Base-by-base conservation (phyloP, 2,113 vertebrate genomes). In the Penelope pileata region DNA sequence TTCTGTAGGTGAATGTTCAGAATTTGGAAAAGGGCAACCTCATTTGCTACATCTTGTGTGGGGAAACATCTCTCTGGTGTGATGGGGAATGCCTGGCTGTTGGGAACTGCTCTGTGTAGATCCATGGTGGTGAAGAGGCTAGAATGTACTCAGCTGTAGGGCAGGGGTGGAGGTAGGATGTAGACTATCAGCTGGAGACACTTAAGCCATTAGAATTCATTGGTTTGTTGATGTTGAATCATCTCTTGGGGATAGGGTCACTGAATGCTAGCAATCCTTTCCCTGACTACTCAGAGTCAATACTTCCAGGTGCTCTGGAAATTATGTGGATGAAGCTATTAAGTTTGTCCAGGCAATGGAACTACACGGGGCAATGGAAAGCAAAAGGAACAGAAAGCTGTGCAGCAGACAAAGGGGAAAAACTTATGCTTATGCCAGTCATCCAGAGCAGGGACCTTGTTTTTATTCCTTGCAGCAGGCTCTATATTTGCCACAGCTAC, bases 391-490 rank as follows among this genome's bases (percentile, higher is more conserved):
- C 50, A 34, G 22, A 77, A 80, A 74, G 22, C 72, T 77, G 10
- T 3, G 4, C 62, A 83, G 40, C 15, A 67, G 63, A 29, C 26
- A 17, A 29, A 16, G 54, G 26, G 24, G 38, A 17, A 29, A 63
- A 29, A 63, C 26, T 63, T 7, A 13, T 40, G 26, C 11, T 40
- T 40, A 40, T 63, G 26, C 38, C 26, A 40, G 38, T 27, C 60
- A 40, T 30, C 63, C 85, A 2, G 8, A 86, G 43, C 54, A 83
- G 19, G 47, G n/a, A 90, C 42, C 79, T 95, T 1, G 59, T 88
- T 94, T 90, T 88, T 43, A 93, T 96, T 96, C 88, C 34, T 90
- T 94, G 73, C 83, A 95, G 75, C 72, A 92, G 79, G 32, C 88
- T 94, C 64, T 1, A 23, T 82, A 78, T 43, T 94, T 78, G 59